phyloP scores from a whole-genome alignment of 2,797 vertebrate genomes.

The Melanotaenia nigrans region DNA sequence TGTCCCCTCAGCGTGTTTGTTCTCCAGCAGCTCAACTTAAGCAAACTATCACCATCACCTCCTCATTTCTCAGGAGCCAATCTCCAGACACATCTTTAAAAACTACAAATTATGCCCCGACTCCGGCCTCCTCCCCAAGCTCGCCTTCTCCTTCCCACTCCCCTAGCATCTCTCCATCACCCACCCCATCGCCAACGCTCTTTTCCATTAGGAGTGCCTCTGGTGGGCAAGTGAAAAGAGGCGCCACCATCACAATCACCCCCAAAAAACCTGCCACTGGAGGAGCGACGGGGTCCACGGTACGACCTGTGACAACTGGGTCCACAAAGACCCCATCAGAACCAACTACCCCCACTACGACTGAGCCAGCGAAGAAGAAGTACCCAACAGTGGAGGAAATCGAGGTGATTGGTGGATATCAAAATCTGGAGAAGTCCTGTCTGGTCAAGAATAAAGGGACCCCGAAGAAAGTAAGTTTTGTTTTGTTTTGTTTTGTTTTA shows the following conservation, averaged over 20 bases:
- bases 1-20: slow-evolving; percentile 21
- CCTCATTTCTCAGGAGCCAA: slow-evolving; percentile 52
- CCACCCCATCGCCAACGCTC: slow-evolving; percentile 51
- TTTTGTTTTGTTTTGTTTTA: not conserved
- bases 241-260: slow-evolving; percentile 90
- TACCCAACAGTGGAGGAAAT: slow-evolving; percentile 93
- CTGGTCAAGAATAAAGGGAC: slow-evolving; percentile 84
- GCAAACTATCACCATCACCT: slow-evolving; percentile 53
- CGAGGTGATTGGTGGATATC: slow-evolving; percentile 92
- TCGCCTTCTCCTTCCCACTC: slow-evolving; percentile 63
- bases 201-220: slow-evolving; percentile 81
- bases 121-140: slow-evolving; percentile 64
- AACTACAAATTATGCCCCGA: slow-evolving; percentile 45
- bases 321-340: slow-evolving; percentile 47
- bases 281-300: not conserved
- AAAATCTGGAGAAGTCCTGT: slow-evolving; percentile 88
- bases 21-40: slow-evolving; percentile 56
- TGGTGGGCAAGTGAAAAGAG: slow-evolving; percentile 82
- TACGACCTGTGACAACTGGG: not conserved
- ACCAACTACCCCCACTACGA: slow-evolving; percentile 27
- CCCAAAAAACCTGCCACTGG: slow-evolving; percentile 74
- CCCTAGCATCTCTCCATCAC: slow-evolving; percentile 64
- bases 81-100: slow-evolving; percentile 63
- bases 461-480: slow-evolving; percentile 86
- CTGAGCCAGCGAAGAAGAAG: slow-evolving; percentile 82